Conservation (phyloP, 2,113 vertebrate genomes). For the Helogale parvula region DNA sequence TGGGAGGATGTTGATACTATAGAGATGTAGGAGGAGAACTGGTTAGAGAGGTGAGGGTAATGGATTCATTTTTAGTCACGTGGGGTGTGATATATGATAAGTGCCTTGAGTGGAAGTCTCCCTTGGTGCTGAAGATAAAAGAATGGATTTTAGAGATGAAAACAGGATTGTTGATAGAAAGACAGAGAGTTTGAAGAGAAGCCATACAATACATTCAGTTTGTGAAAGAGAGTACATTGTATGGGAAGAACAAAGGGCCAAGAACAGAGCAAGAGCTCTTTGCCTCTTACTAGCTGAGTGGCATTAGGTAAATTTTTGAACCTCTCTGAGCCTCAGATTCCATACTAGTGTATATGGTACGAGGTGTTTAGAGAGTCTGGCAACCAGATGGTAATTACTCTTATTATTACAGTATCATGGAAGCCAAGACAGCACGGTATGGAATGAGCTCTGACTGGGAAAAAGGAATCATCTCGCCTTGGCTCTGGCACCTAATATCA, state of each 20-base stretch:
- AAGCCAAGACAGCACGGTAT: neutral
- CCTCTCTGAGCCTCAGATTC: neutral
- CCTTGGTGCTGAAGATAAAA: neutral
- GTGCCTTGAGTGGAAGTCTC: neutral
- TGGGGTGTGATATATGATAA: neutral
- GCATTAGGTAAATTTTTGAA: neutral
- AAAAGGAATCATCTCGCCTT: neutral
- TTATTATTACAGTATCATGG: neutral
- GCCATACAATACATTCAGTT: neutral
- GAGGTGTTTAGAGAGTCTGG: neutral
- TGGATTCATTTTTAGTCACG: neutral
- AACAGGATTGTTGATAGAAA: neutral
- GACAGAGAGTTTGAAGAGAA: slow-evolving; percentile 37
- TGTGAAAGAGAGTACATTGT: neutral
- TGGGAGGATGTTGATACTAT: neutral
- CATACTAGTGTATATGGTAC: neutral
- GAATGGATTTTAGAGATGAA: neutral
- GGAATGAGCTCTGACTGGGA: neutral
- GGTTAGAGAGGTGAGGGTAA: neutral
- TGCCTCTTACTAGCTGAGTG: neutral
- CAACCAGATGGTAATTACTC: neutral
- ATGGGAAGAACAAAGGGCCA: neutral
- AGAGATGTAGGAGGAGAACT: neutral
- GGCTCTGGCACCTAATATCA: neutral
- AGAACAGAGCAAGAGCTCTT: neutral